Evolutionary conservation across 2,797 vertebrate genomes (phyloP).

Genomic region (Sphaeramia orbicularis): DNA sequence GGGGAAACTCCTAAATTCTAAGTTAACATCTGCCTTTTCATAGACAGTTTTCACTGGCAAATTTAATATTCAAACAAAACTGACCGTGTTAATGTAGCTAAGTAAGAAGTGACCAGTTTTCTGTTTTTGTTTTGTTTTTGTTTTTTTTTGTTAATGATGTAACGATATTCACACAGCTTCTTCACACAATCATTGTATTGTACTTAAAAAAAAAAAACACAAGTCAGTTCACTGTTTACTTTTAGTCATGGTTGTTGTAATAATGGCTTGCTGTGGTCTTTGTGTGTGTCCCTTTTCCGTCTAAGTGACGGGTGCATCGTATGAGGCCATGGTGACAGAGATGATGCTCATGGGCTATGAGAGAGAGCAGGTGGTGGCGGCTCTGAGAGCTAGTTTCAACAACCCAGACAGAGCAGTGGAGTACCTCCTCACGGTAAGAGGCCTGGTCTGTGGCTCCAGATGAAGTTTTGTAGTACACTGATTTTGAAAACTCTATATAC

Average conservation of each 20-base stretch:
- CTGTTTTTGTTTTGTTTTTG: too few species aligned
- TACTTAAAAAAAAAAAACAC: not conserved
- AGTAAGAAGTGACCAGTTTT: too few species aligned
- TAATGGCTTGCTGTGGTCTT: not conserved
- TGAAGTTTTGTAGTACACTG: too few species aligned
- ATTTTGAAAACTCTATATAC: too few species aligned
- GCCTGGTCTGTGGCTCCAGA: too few species aligned
- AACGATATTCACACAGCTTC: too few species aligned
- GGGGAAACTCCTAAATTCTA: too few species aligned
- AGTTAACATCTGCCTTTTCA: too few species aligned
- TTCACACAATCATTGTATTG: not conserved
- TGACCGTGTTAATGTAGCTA: too few species aligned
- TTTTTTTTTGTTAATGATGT: too few species aligned
- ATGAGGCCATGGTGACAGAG: constrained; percentile 98
- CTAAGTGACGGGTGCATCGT: constrained; percentile 94
- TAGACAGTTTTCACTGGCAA: too few species aligned
- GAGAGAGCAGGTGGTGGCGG: constrained; percentile 93
- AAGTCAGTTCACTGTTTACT: not conserved
- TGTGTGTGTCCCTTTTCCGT: not conserved
- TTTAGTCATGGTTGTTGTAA: not conserved
- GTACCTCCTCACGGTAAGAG: constrained; percentile 93
- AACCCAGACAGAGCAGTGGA: constrained; percentile 98
- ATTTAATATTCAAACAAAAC: too few species aligned
- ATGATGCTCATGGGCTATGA: constrained; percentile 99
- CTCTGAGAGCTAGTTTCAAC: constrained; percentile 96